Base-by-base conservation (phyloP, 1,140 invertebrate species). In the Pseudomyrmex flavicornis region DNA sequence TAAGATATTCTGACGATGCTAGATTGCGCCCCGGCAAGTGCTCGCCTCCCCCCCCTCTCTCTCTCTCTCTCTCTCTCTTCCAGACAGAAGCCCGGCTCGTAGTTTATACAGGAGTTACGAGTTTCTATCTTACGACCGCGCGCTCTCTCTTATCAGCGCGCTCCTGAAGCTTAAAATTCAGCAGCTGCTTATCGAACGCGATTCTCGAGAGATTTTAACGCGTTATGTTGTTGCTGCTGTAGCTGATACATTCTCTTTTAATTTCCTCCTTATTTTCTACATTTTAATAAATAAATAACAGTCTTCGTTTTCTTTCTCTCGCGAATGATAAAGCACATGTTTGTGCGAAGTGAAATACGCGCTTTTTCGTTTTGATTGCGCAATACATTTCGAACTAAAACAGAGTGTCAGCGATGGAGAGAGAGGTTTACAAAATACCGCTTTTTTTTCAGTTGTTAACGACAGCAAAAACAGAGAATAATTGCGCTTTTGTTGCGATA, bases 1-100 rank as follows among this genome's bases (percentile, higher is more conserved):
- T 88, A 88, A 85, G 86, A 88, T 80, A 80, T 88, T 85, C 79
- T 73, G 83, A 88, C 68, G 87, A 88, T 88, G 86, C 62, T 68
- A 88, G 77, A 80, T 88, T 79, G 83, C 68, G 75, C 77, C 35
- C 5, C 83, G 70, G 52, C 65, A 22, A 84, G 50, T 65, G 80
- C 59, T 56, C 72, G 52, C 54, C 74, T n/a, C 35, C 5, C 4
- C 35, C 5, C 4, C 0, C 17, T 17, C 17, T 0, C 17, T 17
- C 17, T 17, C 17, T 17, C 35, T 35, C 35, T 35, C 35, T 35
- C 35, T 35, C 35, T 35, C 35, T 35, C 26, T 80, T 61, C 22
- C 54, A 48, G 65, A 70, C 52, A 59, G 76, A 72, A 61, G 54
- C 76, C 13, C 17, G 20, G 26, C 54, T 70, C 44, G 52, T 61